phyloP scores from a whole-genome alignment of 2,797 vertebrate genomes.

The Orientallactaga sibirica region DNA sequence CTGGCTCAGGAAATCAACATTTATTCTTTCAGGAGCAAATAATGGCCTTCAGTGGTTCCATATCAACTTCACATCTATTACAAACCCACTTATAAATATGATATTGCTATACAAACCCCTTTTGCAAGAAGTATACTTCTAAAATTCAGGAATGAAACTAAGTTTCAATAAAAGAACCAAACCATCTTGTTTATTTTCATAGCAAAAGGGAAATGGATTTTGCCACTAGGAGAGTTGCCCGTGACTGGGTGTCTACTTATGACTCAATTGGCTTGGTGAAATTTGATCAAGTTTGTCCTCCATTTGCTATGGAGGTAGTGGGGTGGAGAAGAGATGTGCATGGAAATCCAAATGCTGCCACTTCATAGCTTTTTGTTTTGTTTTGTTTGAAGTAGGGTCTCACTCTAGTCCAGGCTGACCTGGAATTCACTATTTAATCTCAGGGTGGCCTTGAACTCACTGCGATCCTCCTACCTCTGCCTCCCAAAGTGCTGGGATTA shows the following conservation, averaged over 20 bases:
- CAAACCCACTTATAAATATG: background rate
- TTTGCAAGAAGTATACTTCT: conserved; percentile 11
- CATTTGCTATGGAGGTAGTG: background rate
- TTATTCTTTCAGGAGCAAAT: background rate
- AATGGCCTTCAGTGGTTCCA: background rate
- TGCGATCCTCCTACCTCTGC: too few relatives aligned
- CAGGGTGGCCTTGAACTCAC: too few relatives aligned
- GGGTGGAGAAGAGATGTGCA: background rate
- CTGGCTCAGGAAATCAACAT: background rate
- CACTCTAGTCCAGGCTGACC: too few relatives aligned
- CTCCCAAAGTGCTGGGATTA: too few relatives aligned
- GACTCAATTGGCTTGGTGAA: background rate
- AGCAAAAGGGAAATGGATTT: conserved; percentile 32
- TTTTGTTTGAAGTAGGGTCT: too few relatives aligned
- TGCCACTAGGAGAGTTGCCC: background rate
- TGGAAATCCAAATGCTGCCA: background rate
- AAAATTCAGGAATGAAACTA: conserved; percentile 42
- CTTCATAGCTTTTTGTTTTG: background rate
- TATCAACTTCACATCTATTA: background rate
- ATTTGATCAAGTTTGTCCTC: background rate
- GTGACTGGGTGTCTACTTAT: background rate
- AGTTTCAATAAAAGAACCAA: conserved; percentile 7
- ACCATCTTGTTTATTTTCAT: background rate
- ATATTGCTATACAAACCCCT: background rate
- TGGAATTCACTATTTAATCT: too few relatives aligned